A percentile compares a stretch with the other conserved stretches of the same genome.
These are phyloP conservation scores for Larimichthys polyactis DNA, from an alignment of 2,113 vertebrate species.

Conservation along the genomic window DNA sequence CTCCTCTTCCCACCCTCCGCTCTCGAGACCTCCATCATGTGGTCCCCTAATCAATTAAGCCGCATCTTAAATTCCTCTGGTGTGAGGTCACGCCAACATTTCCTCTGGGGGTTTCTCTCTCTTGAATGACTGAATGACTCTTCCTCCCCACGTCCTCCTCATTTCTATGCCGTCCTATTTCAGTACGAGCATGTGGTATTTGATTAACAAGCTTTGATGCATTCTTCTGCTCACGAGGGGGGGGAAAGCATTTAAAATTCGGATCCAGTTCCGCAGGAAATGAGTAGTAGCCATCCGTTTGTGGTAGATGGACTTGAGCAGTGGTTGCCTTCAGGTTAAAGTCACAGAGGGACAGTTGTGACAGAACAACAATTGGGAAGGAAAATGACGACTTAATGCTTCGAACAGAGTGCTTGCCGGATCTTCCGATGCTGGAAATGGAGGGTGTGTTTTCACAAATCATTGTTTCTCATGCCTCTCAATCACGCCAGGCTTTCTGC, in stretches of 20 bases:
- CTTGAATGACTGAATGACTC: slow-evolving; percentile 18
- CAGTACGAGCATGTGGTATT: slow-evolving; percentile 28
- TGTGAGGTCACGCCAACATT: slow-evolving; percentile 87
- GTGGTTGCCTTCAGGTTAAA: neutral
- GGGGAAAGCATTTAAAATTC: slow-evolving; percentile 5
- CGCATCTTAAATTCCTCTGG: slow-evolving; percentile 86
- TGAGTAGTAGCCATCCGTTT: neutral
- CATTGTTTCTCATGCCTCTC: neutral
- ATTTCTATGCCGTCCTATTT: neutral
- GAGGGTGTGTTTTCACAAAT: neutral
- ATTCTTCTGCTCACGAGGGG: slow-evolving; percentile 15
- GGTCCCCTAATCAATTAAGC: slow-evolving; percentile 87
- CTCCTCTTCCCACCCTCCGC: slow-evolving; percentile 23
- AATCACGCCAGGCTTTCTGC: neutral
- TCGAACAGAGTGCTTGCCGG: neutral
- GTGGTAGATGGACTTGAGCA: neutral
- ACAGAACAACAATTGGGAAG: neutral
- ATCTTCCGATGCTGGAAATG: too few species aligned
- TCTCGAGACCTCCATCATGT: slow-evolving; percentile 80
- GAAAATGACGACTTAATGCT: neutral
- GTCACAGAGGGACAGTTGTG: neutral
- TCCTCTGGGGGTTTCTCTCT: slow-evolving; percentile 63
- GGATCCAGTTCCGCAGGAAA: neutral
- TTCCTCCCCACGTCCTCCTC: slow-evolving; percentile 30
- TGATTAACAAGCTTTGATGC: slow-evolving; percentile 53